Evolutionary conservation across 2,888 invertebrate species (phyloP), one percentile per base, ranked within the genome.

Genomic region (Myathropa florea): DNA sequence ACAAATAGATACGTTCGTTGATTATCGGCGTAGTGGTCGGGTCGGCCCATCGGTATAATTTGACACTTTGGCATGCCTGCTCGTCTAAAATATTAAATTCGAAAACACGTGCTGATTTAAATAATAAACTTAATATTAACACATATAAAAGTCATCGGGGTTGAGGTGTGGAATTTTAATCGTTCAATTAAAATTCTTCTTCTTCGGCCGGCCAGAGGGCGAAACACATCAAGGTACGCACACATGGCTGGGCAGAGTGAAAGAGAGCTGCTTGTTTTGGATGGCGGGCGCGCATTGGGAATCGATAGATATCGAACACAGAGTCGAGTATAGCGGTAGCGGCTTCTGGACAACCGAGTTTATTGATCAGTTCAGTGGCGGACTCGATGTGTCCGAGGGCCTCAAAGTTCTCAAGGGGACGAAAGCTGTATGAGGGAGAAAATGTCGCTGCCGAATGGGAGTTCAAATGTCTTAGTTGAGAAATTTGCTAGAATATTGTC

Each of bases 111-210:
- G 92, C 92, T 92, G 91, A 90, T 92, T 92, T 91, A 91, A 92
- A 92, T 92, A 92, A 92, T 91, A 92, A 92, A 92, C 92, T 92
- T 91, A 91, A 92, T 92, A 92, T 92, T 92, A 92, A 92, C 91
- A 92, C 92, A 92, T 92, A 92, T 91, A 92, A 92, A 91, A 92
- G 91, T 92, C 92, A 92, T 91, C 90, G 89, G 89, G 88, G 90
- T 88, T 90, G 89, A 89, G 88, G 91, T 89, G 70, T 89, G 90
- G 92, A 92, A 92, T 92, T 91, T 92, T 92, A 92, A 92, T 92
- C 90, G 91, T 90, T 91, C 91, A 91, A 92, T 92, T 92, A 92
- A 90, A 70, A 24, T 33, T 21, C 30, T 46, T 68, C 65, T 77
- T 81, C 80, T 67, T 67, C 24, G 60, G 28, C 59, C 39, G 23